A percentile compares a stretch with the other conserved stretches of the same genome.
Evolutionary conservation across 2,797 vertebrate species (phyloP).

Genomic region (Leptatherina wallacei): DNA sequence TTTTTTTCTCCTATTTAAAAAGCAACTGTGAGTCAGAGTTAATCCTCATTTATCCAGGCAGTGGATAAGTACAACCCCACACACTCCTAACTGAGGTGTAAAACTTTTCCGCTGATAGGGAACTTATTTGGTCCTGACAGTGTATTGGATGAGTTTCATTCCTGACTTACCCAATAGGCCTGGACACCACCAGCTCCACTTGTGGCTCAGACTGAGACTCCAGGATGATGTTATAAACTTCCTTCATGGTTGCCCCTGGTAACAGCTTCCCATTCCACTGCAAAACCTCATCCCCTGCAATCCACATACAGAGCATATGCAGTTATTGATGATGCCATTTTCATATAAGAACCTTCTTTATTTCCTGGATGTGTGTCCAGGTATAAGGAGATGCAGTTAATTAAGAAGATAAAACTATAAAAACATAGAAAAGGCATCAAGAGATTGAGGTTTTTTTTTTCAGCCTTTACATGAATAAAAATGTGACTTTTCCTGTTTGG

Average conservation of each 20-base stretch:
- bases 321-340: neutral
- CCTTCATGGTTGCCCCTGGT: conserved; percentile 97
- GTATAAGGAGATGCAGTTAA: neutral
- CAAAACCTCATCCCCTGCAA: conserved; percentile 96
- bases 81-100: neutral
- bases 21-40: conserved; percentile 37
- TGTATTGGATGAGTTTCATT: conserved; percentile 9
- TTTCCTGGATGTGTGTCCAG: neutral
- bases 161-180: conserved; percentile 95
- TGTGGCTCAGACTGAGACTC: conserved; percentile 97
- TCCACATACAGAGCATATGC: neutral
- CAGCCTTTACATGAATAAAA: neutral
- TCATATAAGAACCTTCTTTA: neutral
- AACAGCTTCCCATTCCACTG: conserved; percentile 99
- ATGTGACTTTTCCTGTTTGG: neutral
- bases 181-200: conserved; percentile 98
- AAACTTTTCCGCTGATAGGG: neutral
- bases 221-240: conserved; percentile 99
- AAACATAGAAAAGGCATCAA: neutral
- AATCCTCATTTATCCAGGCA: too few species aligned
- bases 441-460: neutral
- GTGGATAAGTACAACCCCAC: neutral
- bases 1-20: conserved; percentile 18
- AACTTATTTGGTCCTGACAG: neutral
- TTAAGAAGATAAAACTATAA: neutral